Evolutionary conservation across 2,113 vertebrate genomes (phyloP).

Genomic region (Manacus vitellinus): DNA sequence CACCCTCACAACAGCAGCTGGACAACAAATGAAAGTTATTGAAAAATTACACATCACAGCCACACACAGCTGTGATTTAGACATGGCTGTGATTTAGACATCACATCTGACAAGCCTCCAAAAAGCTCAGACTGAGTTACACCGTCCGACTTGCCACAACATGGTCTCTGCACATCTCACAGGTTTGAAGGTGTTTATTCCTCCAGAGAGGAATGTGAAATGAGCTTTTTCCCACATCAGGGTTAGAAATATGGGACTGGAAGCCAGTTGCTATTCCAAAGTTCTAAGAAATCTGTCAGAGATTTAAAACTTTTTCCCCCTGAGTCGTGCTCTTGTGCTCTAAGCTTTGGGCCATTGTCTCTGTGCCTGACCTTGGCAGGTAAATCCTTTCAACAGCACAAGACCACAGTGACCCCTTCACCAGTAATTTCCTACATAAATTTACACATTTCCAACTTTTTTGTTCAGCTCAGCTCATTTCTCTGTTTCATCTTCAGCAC

Average conservation of each 20-base stretch:
- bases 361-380: rapidly evolving
- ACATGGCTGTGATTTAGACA: not conserved
- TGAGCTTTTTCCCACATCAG: not conserved
- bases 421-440: not conserved
- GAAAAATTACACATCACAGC: not conserved
- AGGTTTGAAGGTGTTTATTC: not conserved
- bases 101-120: not conserved
- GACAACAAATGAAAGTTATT: not conserved
- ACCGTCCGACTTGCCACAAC: not conserved
- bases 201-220: not conserved
- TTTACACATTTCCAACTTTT: not conserved
- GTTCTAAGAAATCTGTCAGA: not conserved
- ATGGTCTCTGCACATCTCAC: not conserved
- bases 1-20: not conserved
- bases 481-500: not conserved
- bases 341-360: not conserved
- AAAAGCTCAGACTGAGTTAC: not conserved
- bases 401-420: not conserved
- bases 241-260: not conserved
- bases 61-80: not conserved
- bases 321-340: not conserved
- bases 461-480: not conserved
- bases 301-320: not conserved
- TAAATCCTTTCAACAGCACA: not conserved
- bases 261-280: not conserved